Conservation (phyloP, 1,140 invertebrate genomes). For the Heliconius congener region DNA sequence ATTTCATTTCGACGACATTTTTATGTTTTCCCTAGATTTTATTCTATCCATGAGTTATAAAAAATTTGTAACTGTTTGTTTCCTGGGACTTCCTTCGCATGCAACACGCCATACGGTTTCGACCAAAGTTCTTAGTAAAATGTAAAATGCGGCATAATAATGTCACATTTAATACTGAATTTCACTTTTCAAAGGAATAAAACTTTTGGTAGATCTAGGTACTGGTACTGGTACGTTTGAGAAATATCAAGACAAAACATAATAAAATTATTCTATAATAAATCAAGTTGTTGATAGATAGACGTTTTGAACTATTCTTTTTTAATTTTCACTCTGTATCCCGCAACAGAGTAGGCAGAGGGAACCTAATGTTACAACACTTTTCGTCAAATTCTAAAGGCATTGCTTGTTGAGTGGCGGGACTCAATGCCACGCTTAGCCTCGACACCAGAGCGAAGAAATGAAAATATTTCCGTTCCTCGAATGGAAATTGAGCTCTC, state of each 20-base stretch:
- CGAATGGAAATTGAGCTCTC: too few relatives aligned
- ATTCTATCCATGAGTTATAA: conserved; percentile 40
- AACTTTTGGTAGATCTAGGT: background rate
- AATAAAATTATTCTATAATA: background rate
- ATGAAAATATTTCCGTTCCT: too few relatives aligned
- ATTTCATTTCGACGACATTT: conserved; percentile 39
- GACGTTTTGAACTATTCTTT: too few relatives aligned
- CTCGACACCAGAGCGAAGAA: too few relatives aligned
- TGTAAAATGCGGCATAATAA: conserved; percentile 41
- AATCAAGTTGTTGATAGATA: background rate
- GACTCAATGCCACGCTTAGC: too few relatives aligned
- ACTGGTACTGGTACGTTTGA: background rate
- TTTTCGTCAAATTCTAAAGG: too few relatives aligned
- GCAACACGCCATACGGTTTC: conserved; percentile 42
- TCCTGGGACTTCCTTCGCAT: conserved; percentile 41
- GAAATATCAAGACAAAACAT: background rate
- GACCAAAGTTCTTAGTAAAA: conserved; percentile 40
- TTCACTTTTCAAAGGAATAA: conserved; percentile 18
- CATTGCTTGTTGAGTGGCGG: too few relatives aligned
- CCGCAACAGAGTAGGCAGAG: too few relatives aligned
- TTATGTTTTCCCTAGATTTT: conserved; percentile 44
- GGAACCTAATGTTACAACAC: background rate
- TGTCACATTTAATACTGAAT: conserved; percentile 40
- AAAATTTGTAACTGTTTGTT: conserved; percentile 42
- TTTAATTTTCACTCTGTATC: too few relatives aligned